Base-by-base conservation (phyloP, 1,140 invertebrate species). In the Nephila pilipes region DNA sequence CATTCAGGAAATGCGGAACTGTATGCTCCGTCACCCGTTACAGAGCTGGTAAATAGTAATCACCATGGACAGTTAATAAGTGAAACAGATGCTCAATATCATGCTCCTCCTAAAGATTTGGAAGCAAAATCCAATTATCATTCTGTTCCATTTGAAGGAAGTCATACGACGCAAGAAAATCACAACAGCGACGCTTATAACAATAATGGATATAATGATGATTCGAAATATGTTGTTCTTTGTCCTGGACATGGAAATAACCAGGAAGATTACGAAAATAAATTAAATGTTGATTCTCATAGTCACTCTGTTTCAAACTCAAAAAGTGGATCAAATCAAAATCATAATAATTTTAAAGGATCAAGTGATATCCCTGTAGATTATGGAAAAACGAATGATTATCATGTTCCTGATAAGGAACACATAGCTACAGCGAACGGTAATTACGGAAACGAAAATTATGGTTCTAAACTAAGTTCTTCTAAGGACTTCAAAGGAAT, bases 341-440 rank as follows among this genome's bases (percentile, higher is more conserved):
- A 83, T 25, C 12, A 54, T n/a, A 83, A 83, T n/a, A 46, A 83
- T 54, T 29, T 54, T 5, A 83, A 54, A 22, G 80, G 80, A 69
- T 69, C 65, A 32, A 25, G 29, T 12, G 65, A 69, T 22, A 18
- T 2, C 0, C 8, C 14, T 12, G 29, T 16, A 16, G 25, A 29
- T 14, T 69, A 69, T 69, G 29, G 16, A n/a, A 60, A 60, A 20
- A 60, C 16, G 5, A 29, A 69, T 32, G 8, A 29, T 29, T 69
- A 32, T 69, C 25, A 29, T 10, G 18, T 12, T 29, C 4, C 29
- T 25, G 25, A 3, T 69, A 25, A 69, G n/a, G 65, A 29, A 18
- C 14, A 14, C 18, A 29, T 32, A 16, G 12, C 2, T 69, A 16
- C 16, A 14, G 25, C 2, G 16, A 29, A 32, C 16, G 1, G 4